Base-by-base conservation (phyloP, 2,113 vertebrate genomes). In the Herpetotheres cachinnans region DNA sequence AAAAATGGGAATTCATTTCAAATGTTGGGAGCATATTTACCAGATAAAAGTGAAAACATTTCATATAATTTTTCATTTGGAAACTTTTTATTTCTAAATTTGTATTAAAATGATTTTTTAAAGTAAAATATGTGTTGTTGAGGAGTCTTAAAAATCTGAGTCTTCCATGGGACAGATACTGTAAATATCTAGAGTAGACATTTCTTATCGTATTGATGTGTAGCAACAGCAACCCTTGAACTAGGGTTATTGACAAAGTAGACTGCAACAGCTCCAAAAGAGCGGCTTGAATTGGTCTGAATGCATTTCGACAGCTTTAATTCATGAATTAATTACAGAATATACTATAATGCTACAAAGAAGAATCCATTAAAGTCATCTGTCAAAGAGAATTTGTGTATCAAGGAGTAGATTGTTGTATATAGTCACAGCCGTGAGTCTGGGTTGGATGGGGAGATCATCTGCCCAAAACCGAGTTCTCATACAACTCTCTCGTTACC, bases 311-410 rank as follows among this genome's bases (percentile, higher is more conserved):
- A 46, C 62, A 87, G 56, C 54, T 72, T 84, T 90, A 85, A 59
- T 95, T 97, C 94, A 56, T 86, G 88, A 84, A 84, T 93, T 90
- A 90, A 90, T 94, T 91, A 87, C 77, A 56, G 66, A 78, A 55
- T 92, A 49, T 76, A 40, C 82, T 74, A 11, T 66, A 56, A 74
- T 69, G 52, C 70, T 77, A 50, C 89, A 82, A 89, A 79, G 70
- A 95, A 95, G 92, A 70, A 88, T 11, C 78, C 67, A 88, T 88
- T 96, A 80, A 93, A 95, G 89, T 95, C 49, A 87, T 96, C 84
- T 77, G 84, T 95, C 87, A 88, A 86, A 93, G 42, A 42, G 70
- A 90, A 89, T 95, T 96, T 95, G 78, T 90, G 56, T 70, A 62
- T 94, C 27, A 12, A 29, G 84, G 78, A 86, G 77, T 36, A 85